A percentile compares a stretch with the other conserved stretches of the same genome.
Evolutionary conservation across 2,113 vertebrate species (phyloP).

Genomic region (Sorex fumeus): DNA sequence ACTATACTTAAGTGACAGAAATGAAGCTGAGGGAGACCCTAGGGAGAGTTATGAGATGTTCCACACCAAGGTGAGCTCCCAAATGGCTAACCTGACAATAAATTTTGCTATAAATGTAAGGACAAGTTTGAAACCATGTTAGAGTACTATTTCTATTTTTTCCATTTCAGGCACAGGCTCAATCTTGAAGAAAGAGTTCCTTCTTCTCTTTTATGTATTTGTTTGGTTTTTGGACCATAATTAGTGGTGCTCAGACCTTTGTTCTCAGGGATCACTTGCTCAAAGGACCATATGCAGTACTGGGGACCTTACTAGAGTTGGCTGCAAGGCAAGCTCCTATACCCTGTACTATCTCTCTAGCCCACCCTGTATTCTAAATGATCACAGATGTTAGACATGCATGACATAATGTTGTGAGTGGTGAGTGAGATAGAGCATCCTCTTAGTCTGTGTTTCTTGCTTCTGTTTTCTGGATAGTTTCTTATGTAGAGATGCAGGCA

Average conservation of each 20-base stretch:
- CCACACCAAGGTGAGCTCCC: neutral
- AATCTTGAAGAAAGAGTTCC: neutral
- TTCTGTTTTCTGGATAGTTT: slow-evolving; percentile 27
- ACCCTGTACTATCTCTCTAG: neutral
- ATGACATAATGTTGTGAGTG: neutral
- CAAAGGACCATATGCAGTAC: too few relatives aligned
- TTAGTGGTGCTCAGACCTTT: too few relatives aligned
- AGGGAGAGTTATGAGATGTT: accelerated
- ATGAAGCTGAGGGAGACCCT: neutral
- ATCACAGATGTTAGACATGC: neutral
- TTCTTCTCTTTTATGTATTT: too few relatives aligned
- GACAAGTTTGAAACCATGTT: neutral
- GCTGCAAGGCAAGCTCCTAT: too few relatives aligned
- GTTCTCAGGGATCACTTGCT: too few relatives aligned
- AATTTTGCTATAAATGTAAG: neutral
- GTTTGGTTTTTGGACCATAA: too few relatives aligned
- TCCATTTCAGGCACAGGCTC: neutral
- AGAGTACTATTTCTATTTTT: neutral
- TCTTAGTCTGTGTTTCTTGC: neutral
- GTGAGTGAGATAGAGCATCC: neutral
- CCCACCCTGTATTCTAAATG: neutral
- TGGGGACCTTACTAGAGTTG: too few relatives aligned
- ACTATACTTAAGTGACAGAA: neutral
- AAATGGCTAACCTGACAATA: accelerated
- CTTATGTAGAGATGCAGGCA: neutral